Conservation (phyloP, 2,888 invertebrate genomes). For the Thecophora atra region DNA sequence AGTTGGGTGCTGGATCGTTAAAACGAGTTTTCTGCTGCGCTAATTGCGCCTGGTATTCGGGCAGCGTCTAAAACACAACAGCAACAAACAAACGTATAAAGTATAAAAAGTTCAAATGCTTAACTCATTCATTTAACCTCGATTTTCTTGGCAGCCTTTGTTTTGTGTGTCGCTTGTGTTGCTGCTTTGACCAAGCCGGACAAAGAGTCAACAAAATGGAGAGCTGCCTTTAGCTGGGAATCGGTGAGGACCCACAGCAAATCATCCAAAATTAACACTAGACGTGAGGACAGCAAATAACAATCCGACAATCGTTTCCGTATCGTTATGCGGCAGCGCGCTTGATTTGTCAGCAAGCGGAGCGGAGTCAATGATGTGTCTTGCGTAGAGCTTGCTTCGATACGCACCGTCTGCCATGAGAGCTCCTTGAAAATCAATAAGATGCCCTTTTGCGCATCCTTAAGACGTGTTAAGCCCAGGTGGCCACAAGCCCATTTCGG, state of each 20-base stretch:
- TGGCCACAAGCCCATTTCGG: constrained; percentile 90
- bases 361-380: constrained; percentile 85
- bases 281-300: constrained; percentile 88
- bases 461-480: constrained; percentile 88
- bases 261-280: constrained; percentile 93
- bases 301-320: constrained; percentile 95
- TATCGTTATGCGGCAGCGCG: constrained; percentile 92
- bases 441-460: constrained; percentile 88
- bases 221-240: constrained; percentile 92
- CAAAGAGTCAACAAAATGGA: constrained; percentile 88
- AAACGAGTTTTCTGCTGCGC: constrained; percentile 68
- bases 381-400: constrained; percentile 89
- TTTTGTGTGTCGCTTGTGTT: constrained; percentile 79
- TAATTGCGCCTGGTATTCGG: constrained; percentile 78
- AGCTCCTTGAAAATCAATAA: constrained; percentile 96
- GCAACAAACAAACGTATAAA: not conserved
- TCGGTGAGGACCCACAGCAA: constrained; percentile 97
- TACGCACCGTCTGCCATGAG: constrained; percentile 95
- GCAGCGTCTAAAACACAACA: constrained; percentile 68
- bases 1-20: constrained; percentile 60
- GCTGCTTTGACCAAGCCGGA: constrained; percentile 83
- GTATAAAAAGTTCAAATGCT: constrained; percentile 6
- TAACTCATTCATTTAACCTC: constrained; percentile 67
- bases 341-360: constrained; percentile 91
- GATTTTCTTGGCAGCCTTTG: constrained; percentile 86